Evolutionary conservation across 2,797 vertebrate species (phyloP), one percentile per base, ranked within the genome.

Genomic region (Muscicapa comitata): DNA sequence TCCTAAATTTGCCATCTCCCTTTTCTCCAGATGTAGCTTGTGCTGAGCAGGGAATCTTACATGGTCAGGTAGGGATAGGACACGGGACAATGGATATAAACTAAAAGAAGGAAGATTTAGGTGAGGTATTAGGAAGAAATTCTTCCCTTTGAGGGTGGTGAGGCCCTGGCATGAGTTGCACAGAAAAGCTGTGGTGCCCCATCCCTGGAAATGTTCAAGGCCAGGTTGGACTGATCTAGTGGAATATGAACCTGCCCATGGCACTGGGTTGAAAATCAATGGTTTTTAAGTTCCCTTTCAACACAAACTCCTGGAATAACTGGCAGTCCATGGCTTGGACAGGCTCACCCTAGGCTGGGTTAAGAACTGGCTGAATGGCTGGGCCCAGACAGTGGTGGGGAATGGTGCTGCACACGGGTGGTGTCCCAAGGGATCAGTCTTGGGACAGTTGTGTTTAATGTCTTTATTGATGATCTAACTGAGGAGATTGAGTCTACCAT

Each of bases 41-140:
- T 9, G 8, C 45, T 35, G 15, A 15, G 7, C 38, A 1, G 17
- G 42, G 16, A 71, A 35, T 53, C 33, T 62, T 55, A 43, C 17
- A 9, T 10, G 8, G 37, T 37, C 16, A 25, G 16, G 14, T 2
- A 43, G 18, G 38, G 38, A 31, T 17, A 31, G 58, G 45, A 53
- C 15, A 65, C 0, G 0, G 20, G 5, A 28, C 17, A 63, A n/a
- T 2, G 2, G 57, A 45, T 38, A 7, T 31, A 45, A 63, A 83
- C 8, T 50, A 26, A 42, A 57, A 43, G 62, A 77, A 21, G 42
- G 33, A 38, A 38, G 17, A 63, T 51, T 76, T 57, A 63, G 50
- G 33, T 63, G 38, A 19, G 3, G 3, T 19, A 45, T 45, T 38
- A 29, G 24, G 37, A 57, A 70, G 8, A 45, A 89, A 45, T 13